Evolutionary conservation across 92 coral and sea anemone genomes (phyloP).

Genomic region (Umimayanthus chanpuru): DNA sequence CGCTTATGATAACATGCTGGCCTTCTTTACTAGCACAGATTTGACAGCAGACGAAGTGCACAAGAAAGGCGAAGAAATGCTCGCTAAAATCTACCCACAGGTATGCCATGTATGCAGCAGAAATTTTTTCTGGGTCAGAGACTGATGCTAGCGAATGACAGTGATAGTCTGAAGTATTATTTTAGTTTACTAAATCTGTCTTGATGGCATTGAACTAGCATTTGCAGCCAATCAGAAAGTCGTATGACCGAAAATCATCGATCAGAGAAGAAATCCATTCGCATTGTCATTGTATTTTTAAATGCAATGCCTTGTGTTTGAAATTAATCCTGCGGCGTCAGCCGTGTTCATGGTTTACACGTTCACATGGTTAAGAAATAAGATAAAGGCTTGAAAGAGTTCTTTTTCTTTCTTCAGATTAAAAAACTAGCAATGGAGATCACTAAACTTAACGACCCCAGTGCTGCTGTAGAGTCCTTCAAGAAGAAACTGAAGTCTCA

Average conservation of each 20-base stretch:
- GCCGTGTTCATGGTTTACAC: no score
- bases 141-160: not conserved
- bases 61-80: constrained; percentile 76
- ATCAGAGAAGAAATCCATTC: no score
- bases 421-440: constrained; percentile 71
- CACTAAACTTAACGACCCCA: constrained; percentile 63
- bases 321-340: no score
- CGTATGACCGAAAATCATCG: no score
- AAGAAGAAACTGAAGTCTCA: constrained; percentile 67
- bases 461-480: constrained; percentile 66
- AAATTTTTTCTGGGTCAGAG: not conserved
- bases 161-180: not conserved
- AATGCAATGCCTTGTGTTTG: no score
- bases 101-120: constrained; percentile 36
- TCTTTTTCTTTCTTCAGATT: constrained; percentile 45
- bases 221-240: no score
- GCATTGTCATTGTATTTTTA: no score
- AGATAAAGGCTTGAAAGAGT: not conserved
- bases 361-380: no score
- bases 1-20: constrained; percentile 75
- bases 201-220: no score
- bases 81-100: constrained; percentile 69
- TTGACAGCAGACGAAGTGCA: constrained; percentile 83
- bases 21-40: constrained; percentile 78
- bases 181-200: no score